phyloP scores from a whole-genome alignment of 2,888 invertebrate species.

The Melinaea marsaeus region DNA sequence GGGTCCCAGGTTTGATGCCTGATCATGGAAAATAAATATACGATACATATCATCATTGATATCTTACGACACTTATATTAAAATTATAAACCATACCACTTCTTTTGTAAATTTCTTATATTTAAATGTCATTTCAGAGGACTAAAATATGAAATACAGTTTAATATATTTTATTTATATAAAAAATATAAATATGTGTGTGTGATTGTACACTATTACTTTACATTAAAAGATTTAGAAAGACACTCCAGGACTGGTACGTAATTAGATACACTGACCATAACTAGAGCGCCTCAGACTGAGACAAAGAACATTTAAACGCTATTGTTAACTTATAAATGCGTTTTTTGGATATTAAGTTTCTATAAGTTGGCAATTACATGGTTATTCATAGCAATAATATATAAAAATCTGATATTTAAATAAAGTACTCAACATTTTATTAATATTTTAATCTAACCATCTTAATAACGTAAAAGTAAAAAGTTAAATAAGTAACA shows the following conservation, averaged over 20 bases:
- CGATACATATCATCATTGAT: too few relatives aligned
- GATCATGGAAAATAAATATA: neutral
- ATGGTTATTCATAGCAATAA: neutral
- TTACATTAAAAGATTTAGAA: constrained; percentile 65
- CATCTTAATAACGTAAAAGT: too few relatives aligned
- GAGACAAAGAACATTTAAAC: constrained; percentile 29
- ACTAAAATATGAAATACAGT: neutral
- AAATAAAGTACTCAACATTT: too few relatives aligned
- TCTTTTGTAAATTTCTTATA: too few relatives aligned
- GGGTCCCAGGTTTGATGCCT: neutral
- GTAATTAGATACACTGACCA: constrained; percentile 57
- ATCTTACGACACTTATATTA: too few relatives aligned
- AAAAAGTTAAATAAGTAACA: too few relatives aligned
- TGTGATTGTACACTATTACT: constrained; percentile 58
- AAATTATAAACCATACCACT: too few relatives aligned
- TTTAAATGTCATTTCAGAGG: too few relatives aligned
- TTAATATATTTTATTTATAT: constrained; percentile 1
- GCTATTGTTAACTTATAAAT: constrained; percentile 31
- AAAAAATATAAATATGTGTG: neutral
- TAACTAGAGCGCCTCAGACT: constrained; percentile 59
- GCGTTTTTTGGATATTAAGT: constrained; percentile 27
- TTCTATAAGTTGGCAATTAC: neutral
- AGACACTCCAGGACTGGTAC: constrained; percentile 38
- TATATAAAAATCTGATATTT: too few relatives aligned
- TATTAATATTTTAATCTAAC: too few relatives aligned